These are phyloP conservation scores for Anseranas semipalmata DNA, from an alignment of 2,113 vertebrate species.

Conservation along the genomic window DNA sequence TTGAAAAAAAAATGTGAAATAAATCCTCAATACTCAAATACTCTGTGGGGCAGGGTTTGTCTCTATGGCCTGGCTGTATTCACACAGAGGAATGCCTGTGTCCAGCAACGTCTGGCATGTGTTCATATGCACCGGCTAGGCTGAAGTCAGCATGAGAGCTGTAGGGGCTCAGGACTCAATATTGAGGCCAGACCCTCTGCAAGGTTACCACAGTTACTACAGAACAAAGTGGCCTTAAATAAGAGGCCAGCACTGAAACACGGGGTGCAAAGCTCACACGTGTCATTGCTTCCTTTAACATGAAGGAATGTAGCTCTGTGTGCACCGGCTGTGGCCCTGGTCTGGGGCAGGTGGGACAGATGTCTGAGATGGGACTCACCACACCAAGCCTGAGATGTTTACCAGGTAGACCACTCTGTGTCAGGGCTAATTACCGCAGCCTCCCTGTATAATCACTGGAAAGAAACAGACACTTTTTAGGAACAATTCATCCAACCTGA, in stretches of 20 bases:
- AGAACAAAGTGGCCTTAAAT: background rate
- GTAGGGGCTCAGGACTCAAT: background rate
- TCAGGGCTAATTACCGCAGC: background rate
- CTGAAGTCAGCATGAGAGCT: slow-evolving; percentile 15
- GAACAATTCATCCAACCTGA: background rate
- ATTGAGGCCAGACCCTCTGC: background rate
- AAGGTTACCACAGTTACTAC: slow-evolving; percentile 22
- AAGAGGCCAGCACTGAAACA: background rate
- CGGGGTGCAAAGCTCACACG: background rate
- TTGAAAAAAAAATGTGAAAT: slow-evolving; percentile 10
- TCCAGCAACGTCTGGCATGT: slow-evolving; percentile 10
- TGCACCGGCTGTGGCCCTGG: accelerated
- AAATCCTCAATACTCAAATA: background rate
- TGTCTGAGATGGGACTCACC: background rate
- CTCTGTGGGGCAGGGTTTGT: background rate
- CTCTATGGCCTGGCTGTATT: background rate
- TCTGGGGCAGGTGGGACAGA: background rate
- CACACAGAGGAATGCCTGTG: slow-evolving; percentile 39
- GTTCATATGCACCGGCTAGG: background rate
- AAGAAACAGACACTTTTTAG: background rate
- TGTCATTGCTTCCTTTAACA: background rate
- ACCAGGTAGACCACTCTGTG: background rate
- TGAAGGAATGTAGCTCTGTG: background rate
- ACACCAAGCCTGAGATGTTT: background rate
- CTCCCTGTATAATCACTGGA: background rate